phyloP scores from a whole-genome alignment of 2,113 vertebrate genomes.

The Ictidomys tridecemlineatus region DNA sequence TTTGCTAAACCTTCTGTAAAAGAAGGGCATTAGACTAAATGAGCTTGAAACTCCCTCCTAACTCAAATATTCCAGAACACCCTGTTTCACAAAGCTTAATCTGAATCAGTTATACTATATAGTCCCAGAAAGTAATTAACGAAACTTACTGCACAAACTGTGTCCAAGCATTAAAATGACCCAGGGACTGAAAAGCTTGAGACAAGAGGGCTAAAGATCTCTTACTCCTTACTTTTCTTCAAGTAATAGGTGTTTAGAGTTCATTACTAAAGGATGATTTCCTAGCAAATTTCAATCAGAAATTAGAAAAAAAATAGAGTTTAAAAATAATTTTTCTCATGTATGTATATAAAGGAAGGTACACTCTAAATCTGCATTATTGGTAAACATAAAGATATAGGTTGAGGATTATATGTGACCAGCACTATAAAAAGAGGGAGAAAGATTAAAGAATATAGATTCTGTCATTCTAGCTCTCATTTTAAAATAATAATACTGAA shows the following conservation, averaged over 20 bases:
- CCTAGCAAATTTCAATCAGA: conserved; percentile 26
- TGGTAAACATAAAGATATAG: conserved; percentile 40
- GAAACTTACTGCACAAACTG: neutral
- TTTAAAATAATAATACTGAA: conserved; percentile 63
- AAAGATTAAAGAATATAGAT: neutral
- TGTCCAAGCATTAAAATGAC: conserved; percentile 17
- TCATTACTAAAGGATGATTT: neutral
- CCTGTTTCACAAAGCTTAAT: neutral
- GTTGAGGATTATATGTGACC: neutral
- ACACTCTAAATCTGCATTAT: conserved; percentile 53
- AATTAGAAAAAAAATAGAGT: neutral
- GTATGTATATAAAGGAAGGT: neutral
- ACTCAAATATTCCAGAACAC: neutral
- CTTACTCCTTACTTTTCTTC: conserved; percentile 1
- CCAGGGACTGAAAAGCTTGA: neutral
- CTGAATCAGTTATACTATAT: neutral
- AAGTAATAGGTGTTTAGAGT: neutral
- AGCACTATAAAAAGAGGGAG: neutral
- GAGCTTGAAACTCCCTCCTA: neutral
- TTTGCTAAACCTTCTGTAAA: too few species aligned
- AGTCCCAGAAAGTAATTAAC: conserved; percentile 16
- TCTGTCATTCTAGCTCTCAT: neutral
- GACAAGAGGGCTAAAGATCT: neutral
- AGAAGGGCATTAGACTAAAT: neutral
- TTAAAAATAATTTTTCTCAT: neutral